phyloP scores from a whole-genome alignment of 2,113 vertebrate species.

The Brachyhypopomus gauderio region DNA sequence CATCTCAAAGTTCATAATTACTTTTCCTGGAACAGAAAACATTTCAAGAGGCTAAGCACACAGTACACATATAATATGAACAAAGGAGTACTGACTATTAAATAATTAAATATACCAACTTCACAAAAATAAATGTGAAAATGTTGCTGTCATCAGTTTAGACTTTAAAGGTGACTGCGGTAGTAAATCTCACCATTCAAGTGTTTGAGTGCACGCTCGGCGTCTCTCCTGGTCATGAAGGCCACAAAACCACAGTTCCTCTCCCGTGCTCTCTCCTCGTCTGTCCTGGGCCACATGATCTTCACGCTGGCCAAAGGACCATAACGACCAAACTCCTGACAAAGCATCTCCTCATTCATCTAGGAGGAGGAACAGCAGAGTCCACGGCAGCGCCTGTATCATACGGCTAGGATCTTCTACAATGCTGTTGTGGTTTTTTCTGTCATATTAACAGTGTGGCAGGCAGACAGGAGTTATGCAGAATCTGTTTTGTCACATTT shows the following conservation, averaged over 20 bases:
- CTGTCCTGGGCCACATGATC: conserved; percentile 99
- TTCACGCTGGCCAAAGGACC: conserved; percentile 97
- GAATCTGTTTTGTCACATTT: too few species aligned
- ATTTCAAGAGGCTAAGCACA: background rate
- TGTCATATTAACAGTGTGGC: too few species aligned
- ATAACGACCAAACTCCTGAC: conserved; percentile 97
- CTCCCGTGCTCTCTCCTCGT: conserved; percentile 97
- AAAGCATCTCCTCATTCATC: conserved; percentile 99
- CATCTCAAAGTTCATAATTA: conserved; percentile 99
- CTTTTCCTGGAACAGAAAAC: conserved; percentile 82
- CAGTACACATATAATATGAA: too few species aligned
- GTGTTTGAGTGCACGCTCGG: conserved; percentile 95
- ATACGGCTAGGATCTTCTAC: too few species aligned
- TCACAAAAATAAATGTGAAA: too few species aligned
- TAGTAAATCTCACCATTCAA: conserved; percentile 83
- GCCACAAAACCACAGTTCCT: conserved; percentile 99
- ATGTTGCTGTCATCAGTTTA: too few species aligned
- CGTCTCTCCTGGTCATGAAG: conserved; percentile 98
- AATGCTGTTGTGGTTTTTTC: too few species aligned
- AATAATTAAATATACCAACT: too few species aligned
- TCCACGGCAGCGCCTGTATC: too few species aligned
- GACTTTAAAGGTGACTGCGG: too few species aligned
- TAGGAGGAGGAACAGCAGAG: conserved; percentile 53
- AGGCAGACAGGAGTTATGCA: too few species aligned
- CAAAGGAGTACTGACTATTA: too few species aligned